Base-by-base conservation (phyloP, 2,797 vertebrate genomes). In the Paedocypris micromegethes region DNA sequence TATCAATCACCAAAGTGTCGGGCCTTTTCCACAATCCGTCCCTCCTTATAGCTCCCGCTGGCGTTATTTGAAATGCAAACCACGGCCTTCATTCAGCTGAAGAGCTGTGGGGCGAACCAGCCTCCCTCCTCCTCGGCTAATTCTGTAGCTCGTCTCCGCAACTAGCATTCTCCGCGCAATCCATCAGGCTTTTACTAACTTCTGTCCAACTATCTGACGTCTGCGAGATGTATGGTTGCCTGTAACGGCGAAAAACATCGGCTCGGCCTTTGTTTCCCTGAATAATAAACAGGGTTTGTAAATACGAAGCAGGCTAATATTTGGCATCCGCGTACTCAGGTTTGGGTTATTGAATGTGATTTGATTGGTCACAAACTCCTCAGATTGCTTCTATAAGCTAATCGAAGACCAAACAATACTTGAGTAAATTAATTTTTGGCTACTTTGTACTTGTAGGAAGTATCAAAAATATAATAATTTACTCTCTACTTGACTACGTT, bases 111-210 rank as follows among this genome's bases (percentile, higher is more conserved):
- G 66, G 72, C 56, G 58, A 49, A 64, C 69, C 56, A 72, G 73
- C 51, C 43, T 55, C 62, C 60, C 64, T 51, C 56, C 67, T 53
- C 5, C 41, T 47, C 71, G 4, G 63, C 80, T 67, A 41, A 58
- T 63, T 47, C 77, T 64, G 75, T 73, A 75, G 81, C 80, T 74
- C 72, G 75, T 73, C 70, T 78, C 74, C 80, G 78, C 46, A 79
- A 70, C 77, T 58, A 66, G 73, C 40, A 39, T 54, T 52, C 45
- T 69, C 68, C 81, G 80, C 42, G 72, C 80, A 86, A 90, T 90
- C 87, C 83, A 90, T 90, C 90, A 90, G 81, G 81, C 81, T 81
- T 83, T 79, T 81, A 83, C 87, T 82, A 87, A 88, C 85, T 87
- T 85, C 85, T 88, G 88, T 88, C 86, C 75, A 68, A 77, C 77